These are phyloP conservation scores for Cyclina sinensis DNA, from an alignment of 1,140 invertebrate genomes.

Conservation along the genomic window DNA sequence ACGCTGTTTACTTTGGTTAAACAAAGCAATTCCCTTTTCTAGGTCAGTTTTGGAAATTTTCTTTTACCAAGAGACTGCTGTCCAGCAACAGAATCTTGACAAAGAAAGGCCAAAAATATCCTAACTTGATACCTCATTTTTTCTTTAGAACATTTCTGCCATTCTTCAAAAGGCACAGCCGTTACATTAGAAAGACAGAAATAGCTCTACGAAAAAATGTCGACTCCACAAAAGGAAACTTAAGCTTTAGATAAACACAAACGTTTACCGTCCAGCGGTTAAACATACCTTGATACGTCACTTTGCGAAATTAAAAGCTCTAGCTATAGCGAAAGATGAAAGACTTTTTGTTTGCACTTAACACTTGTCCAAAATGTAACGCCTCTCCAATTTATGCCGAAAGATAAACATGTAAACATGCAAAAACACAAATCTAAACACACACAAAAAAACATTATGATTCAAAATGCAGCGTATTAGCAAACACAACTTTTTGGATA, in stretches of 20 bases:
- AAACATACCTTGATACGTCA: conserved; percentile 59
- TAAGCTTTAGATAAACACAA: conserved; percentile 49
- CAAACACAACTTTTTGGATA: conserved; percentile 42
- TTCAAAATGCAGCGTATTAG: conserved; percentile 15
- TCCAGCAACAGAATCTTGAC: not conserved
- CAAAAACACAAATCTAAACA: conserved; percentile 33
- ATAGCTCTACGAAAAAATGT: not conserved
- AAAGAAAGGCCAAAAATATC: not conserved
- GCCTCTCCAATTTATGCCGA: conserved; percentile 16
- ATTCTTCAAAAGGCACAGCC: not conserved
- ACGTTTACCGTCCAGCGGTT: conserved; percentile 60
- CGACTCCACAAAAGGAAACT: conserved; percentile 6
- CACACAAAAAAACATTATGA: not conserved
- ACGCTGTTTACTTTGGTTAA: not conserved
- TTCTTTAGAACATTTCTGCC: not conserved
- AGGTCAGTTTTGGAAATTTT: not conserved
- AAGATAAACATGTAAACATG: conserved; percentile 30
- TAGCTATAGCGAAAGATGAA: not conserved
- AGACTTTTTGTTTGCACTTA: not conserved
- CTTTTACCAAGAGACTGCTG: not conserved
- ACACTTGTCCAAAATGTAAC: not conserved
- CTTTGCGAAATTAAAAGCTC: conserved; percentile 54
- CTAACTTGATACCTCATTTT: not conserved
- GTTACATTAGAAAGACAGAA: not conserved
- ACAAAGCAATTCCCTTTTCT: not conserved